A percentile compares a stretch with the other conserved stretches of the same genome.
Conservation (phyloP, 2,888 invertebrate genomes). For the Agonopterix alstromeriana region DNA sequence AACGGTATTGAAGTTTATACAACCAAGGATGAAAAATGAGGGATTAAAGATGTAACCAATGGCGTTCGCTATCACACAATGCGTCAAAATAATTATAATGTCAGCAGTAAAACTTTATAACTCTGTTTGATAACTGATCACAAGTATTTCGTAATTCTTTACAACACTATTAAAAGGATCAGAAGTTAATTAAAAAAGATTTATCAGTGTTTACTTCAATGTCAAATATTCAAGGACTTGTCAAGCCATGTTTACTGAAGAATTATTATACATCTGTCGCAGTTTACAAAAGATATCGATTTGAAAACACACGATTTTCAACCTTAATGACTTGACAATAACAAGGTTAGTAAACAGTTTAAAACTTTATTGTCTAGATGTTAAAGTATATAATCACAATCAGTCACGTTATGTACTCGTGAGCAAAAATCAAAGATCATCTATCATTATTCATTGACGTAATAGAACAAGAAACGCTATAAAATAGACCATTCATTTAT, state of each 20-base stretch:
- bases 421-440: constrained; percentile 26
- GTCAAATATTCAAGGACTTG: constrained; percentile 36
- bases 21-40: too few species aligned
- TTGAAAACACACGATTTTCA: constrained; percentile 24
- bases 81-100: constrained; percentile 5
- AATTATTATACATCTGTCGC: constrained; percentile 27
- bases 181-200: constrained; percentile 18
- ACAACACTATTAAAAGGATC: constrained; percentile 11
- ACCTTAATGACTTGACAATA: constrained; percentile 14
- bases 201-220: constrained; percentile 20
- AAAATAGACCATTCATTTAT: constrained; percentile 10
- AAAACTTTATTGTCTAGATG: not conserved
- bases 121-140: constrained; percentile 5
- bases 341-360: too few species aligned
- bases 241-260: constrained; percentile 40
- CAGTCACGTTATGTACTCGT: not conserved
- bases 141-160: constrained; percentile 7
- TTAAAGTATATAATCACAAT: not conserved
- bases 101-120: constrained; percentile 1
- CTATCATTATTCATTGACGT: constrained; percentile 22
- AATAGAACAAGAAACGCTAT: constrained; percentile 14
- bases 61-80: not conserved
- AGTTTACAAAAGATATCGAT: constrained; percentile 37
- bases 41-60: too few species aligned
- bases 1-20: too few species aligned